Evolutionary conservation across 1,140 invertebrate genomes (phyloP).

Genomic region (Ruditapes philippinarum): DNA sequence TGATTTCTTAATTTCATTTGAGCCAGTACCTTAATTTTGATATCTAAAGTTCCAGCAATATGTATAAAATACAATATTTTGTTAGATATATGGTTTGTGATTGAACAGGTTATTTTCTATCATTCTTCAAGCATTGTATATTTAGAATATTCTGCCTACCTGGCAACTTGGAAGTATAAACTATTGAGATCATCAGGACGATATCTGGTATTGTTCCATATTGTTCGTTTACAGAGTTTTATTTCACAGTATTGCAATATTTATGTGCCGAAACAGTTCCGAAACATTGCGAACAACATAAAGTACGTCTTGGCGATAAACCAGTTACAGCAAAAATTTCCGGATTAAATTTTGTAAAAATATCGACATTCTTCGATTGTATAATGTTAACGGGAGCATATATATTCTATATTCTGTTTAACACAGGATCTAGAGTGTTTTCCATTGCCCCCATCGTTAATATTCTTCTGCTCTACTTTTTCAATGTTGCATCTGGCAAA

Average conservation of each 20-base stretch:
- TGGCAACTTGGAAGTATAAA: too few relatives aligned
- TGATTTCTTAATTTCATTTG: too few relatives aligned
- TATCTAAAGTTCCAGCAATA: too few relatives aligned
- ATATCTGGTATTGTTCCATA: not conserved
- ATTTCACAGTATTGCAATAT: conserved; percentile 7
- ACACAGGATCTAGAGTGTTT: conserved; percentile 3
- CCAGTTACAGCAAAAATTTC: not conserved
- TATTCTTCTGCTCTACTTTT: not conserved
- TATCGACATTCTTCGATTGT: conserved; percentile 9
- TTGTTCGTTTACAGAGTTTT: not conserved
- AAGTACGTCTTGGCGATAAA: conserved; percentile 4
- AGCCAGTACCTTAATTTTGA: too few relatives aligned
- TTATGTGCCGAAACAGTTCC: not conserved
- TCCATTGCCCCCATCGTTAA: conserved; percentile 14
- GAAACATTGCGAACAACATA: not conserved
- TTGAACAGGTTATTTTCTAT: too few relatives aligned
- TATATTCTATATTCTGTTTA: not conserved
- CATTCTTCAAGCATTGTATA: too few relatives aligned
- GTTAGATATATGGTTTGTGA: too few relatives aligned
- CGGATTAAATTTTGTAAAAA: conserved; percentile 25
- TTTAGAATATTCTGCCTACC: too few relatives aligned
- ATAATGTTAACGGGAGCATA: not conserved
- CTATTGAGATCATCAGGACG: too few relatives aligned
- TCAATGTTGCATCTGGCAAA: conserved; percentile 13
- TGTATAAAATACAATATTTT: too few relatives aligned